These are phyloP conservation scores for Tribolium madens DNA, from an alignment of 1,140 invertebrate species.

Conservation along the genomic window DNA sequence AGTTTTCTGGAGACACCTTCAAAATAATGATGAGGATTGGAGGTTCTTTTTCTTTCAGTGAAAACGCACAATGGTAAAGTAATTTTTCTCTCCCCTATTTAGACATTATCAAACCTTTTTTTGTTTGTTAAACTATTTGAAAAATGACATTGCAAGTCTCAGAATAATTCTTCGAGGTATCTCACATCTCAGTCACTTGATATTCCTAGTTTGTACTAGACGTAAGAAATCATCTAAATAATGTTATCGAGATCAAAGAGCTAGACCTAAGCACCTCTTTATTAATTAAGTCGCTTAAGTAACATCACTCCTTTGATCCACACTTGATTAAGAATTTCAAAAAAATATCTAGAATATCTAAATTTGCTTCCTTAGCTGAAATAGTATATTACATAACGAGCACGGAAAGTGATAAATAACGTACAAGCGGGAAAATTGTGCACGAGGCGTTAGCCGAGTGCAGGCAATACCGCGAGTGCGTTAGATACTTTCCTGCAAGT, in stretches of 20 bases:
- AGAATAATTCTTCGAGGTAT: not conserved
- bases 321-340: not conserved
- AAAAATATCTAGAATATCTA: not conserved
- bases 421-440: no score
- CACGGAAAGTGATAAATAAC: no score
- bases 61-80: not conserved
- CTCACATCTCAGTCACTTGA: not conserved
- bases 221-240: not conserved
- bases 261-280: not conserved
- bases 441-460: no score
- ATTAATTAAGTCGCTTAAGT: not conserved
- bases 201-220: not conserved
- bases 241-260: not conserved
- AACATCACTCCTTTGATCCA: not conserved
- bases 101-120: no score
- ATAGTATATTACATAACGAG: no score
- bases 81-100: not conserved
- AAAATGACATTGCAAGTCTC: not conserved
- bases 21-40: slow-evolving; percentile 7
- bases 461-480: no score
- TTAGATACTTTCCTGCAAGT: no score
- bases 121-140: no score
- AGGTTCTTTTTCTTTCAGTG: not conserved
- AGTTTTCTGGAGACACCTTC: not conserved
- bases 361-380: not conserved